phyloP scores from a whole-genome alignment of 2,888 invertebrate species.

The Lasioglossum leucozonium region DNA sequence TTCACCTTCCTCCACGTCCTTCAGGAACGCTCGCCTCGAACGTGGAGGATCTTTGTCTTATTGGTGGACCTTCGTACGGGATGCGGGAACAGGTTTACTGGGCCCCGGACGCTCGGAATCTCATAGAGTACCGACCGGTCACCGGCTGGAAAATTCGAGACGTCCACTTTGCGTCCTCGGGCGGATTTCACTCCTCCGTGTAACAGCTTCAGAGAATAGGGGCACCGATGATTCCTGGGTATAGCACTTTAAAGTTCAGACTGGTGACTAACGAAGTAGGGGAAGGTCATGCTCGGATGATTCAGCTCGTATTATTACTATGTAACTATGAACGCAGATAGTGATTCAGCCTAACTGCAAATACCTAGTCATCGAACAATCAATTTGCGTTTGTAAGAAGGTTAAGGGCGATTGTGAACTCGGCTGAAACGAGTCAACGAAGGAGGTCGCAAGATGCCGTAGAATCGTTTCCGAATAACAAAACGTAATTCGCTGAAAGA shows the following conservation, averaged over 20 bases:
- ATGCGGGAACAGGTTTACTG: slow-evolving; percentile 51
- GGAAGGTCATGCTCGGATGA: neutral
- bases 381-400: neutral
- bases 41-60: slow-evolving; percentile 56
- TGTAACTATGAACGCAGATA: neutral
- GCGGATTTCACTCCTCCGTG: no score
- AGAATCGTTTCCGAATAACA: neutral
- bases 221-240: neutral
- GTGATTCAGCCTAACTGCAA: neutral
- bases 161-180: neutral
- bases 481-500: neutral
- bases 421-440: neutral
- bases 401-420: neutral
- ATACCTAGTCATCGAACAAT: neutral
- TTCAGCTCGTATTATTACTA: neutral
- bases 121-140: slow-evolving; percentile 26
- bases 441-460: neutral
- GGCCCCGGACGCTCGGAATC: slow-evolving; percentile 29
- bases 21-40: slow-evolving; percentile 58
- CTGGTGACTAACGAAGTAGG: neutral
- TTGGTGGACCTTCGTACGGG: slow-evolving; percentile 45
- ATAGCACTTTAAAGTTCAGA: neutral
- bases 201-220: neutral
- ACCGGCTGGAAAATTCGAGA: slow-evolving; percentile 12
- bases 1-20: slow-evolving; percentile 64